A percentile compares a stretch with the other conserved stretches of the same genome.
These are phyloP conservation scores for Spilogale gracilis DNA, from an alignment of 2,113 vertebrate genomes.

Conservation along the genomic window DNA sequence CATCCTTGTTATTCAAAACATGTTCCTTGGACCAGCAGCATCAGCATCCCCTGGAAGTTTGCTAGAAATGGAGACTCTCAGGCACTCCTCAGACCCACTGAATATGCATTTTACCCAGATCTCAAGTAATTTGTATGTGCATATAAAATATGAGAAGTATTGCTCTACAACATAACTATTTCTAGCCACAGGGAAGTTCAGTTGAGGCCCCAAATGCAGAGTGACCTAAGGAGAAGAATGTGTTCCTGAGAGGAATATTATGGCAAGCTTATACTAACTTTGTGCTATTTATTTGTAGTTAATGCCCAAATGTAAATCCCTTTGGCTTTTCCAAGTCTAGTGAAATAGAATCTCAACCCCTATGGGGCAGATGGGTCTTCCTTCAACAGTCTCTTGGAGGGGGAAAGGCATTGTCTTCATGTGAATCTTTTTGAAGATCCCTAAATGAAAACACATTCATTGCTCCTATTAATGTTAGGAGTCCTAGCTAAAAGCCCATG, in stretches of 20 bases:
- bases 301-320: constrained; percentile 1
- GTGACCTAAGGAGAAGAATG: background rate
- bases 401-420: background rate
- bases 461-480: background rate
- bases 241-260: background rate
- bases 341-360: background rate
- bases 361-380: background rate
- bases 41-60: background rate
- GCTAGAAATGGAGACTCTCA: constrained; percentile 5
- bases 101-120: background rate
- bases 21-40: background rate
- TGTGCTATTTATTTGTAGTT: background rate
- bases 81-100: background rate
- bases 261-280: background rate
- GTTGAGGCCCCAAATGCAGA: background rate
- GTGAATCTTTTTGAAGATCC: background rate
- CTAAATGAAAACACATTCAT: background rate
- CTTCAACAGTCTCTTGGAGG: background rate
- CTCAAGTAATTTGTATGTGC: background rate
- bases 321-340: background rate
- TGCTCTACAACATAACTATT: background rate
- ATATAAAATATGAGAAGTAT: background rate
- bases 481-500: background rate
- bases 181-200: background rate
- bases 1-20: background rate